phyloP scores from a whole-genome alignment of 2,888 invertebrate genomes.

The Hemistola chrysoprasaria region DNA sequence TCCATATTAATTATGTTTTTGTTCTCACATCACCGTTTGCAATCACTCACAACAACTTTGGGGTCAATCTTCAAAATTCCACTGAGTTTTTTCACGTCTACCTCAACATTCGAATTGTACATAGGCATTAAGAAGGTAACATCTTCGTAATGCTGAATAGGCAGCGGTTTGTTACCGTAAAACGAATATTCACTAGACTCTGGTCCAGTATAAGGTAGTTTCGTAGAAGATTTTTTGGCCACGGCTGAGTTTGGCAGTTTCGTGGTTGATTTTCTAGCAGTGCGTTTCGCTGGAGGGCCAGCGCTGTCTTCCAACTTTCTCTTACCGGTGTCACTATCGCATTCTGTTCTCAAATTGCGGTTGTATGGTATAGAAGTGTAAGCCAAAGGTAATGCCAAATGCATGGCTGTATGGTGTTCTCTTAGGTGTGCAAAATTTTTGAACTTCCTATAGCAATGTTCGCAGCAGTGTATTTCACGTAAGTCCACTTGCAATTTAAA shows the following conservation, averaged over 20 bases:
- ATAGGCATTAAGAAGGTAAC: slow-evolving; percentile 79
- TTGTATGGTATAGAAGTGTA: slow-evolving; percentile 32
- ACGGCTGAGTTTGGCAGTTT: slow-evolving; percentile 50
- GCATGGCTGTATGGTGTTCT: slow-evolving; percentile 43
- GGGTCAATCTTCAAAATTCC: slow-evolving; percentile 78
- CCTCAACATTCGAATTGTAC: slow-evolving; percentile 68
- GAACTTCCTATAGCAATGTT: slow-evolving; percentile 44
- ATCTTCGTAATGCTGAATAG: slow-evolving; percentile 57
- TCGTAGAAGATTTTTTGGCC: slow-evolving; percentile 79
- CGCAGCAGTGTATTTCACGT: slow-evolving; percentile 39
- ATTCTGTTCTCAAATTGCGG: slow-evolving; percentile 21
- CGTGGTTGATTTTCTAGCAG: slow-evolving; percentile 59
- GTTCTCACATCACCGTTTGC: slow-evolving; percentile 18
- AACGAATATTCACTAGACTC: slow-evolving; percentile 59
- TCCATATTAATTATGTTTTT: too few relatives aligned
- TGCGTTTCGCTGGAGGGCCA: slow-evolving; percentile 29
- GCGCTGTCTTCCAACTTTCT: slow-evolving; percentile 25
- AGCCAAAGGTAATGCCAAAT: slow-evolving; percentile 34
- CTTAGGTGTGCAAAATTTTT: slow-evolving; percentile 42
- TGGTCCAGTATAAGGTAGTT: slow-evolving; percentile 41
- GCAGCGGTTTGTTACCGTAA: slow-evolving; percentile 68
- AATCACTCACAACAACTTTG: slow-evolving; percentile 66
- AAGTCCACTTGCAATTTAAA: slow-evolving; percentile 42
- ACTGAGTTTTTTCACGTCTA: slow-evolving; percentile 73
- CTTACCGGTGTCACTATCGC: slow-evolving; percentile 13